Base-by-base conservation (phyloP, 2,888 invertebrate genomes). In the Hartigia nigra region DNA sequence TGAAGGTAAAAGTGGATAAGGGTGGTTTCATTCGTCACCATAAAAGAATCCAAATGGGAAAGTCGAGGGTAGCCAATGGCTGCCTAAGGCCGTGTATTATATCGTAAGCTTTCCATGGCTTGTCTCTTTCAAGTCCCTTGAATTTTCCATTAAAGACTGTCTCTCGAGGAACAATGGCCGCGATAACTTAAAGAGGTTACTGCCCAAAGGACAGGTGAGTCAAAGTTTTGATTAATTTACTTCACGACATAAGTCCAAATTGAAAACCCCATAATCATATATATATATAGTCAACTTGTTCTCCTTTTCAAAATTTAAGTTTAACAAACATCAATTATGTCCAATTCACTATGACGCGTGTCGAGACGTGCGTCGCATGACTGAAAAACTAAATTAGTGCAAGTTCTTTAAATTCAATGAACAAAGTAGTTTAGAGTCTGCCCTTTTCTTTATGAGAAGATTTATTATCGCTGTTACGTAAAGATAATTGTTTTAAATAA, bases 121-220 rank as follows among this genome's bases (percentile, higher is more conserved):
- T 34, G 72, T 72, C 72, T 55, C 55, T 72, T 72, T 72, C 72
- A 31, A 31, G 34, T 31, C 31, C 31, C 72, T 2, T 12, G 31
- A 34, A 72, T 72, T 72, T 72, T 72, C 72, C 72, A 31, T 31
- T 12, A 72, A 72, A 72, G 72, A 72, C 32, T 31, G 9, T 72
- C 32, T 31, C 72, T 31, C 72, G 72, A 12, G 72, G 72, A 72
- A 72, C 72, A 72, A 72, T 31, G 32, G 72, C 1, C 12, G 14
- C 32, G 31, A 23, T 72, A 34, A 14, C 31, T 14, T 31, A 12
- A 34, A 31, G 12, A 72, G 31, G 72, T 34, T 14, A 34, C 72
- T 31, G 72, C 12, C 31, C 5, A 23, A 72, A 32, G 12, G 12
- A 31, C 0, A 55, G 23, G 23, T 23, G 23, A 23, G 55, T 55